These are phyloP conservation scores for Caenorhabditis latens DNA, from an alignment of 1,140 invertebrate genomes.

Conservation along the genomic window DNA sequence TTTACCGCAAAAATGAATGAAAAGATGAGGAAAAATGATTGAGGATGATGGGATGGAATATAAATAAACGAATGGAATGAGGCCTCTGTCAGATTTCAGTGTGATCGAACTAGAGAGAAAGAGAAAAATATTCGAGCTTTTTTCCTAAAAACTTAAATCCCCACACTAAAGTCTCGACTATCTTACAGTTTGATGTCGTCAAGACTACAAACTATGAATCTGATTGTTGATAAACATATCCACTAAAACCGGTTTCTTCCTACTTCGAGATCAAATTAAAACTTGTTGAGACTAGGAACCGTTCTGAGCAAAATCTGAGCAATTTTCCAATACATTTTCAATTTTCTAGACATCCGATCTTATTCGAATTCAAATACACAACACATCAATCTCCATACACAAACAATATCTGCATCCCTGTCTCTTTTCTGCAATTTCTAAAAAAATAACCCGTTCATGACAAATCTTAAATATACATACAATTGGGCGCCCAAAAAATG, in stretches of 20 bases:
- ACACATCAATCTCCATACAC: neutral
- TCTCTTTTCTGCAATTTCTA: neutral
- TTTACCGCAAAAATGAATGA: constrained; percentile 1
- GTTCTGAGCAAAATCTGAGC: no score
- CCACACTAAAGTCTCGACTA: no score
- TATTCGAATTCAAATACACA: no score
- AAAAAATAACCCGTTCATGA: neutral
- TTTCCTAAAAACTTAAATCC: no score
- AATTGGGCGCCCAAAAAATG: constrained; percentile 10
- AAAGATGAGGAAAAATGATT: constrained; percentile 3
- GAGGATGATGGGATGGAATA: neutral
- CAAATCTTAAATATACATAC: constrained; percentile 8
- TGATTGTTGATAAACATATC: no score
- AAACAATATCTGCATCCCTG: neutral
- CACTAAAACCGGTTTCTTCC: no score
- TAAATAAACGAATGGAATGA: neutral
- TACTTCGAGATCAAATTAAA: no score
- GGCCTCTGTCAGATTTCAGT: neutral
- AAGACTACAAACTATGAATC: neutral
- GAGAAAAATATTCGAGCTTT: neutral
- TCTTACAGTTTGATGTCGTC: no score
- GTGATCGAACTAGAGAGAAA: neutral
- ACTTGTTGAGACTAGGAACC: no score
- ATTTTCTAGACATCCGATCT: neutral
- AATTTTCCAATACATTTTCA: no score